phyloP scores from a whole-genome alignment of 2,888 invertebrate species.

The Leptinotarsa juncta region DNA sequence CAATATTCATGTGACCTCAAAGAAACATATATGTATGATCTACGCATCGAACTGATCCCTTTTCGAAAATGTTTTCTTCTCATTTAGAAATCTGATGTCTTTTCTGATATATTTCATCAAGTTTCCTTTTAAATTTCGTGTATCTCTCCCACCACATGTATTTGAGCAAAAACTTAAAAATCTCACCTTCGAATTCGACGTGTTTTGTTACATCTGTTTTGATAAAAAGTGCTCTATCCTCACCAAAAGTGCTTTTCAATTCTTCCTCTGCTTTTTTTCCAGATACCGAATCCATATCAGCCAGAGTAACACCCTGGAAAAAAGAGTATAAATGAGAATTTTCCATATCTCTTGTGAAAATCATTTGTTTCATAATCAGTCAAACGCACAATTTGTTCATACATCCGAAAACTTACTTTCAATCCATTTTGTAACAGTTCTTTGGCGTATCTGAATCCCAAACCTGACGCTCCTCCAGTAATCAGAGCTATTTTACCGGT shows the following conservation, averaged over 20 bases:
- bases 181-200: constrained; percentile 46
- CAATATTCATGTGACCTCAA: too few species aligned
- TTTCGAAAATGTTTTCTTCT: too few species aligned
- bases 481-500: constrained; percentile 25
- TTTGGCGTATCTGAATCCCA: constrained; percentile 30
- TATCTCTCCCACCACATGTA: not conserved
- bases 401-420: constrained; percentile 21
- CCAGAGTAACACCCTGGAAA: constrained; percentile 50
- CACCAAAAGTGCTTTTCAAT: constrained; percentile 45
- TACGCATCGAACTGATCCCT: too few species aligned
- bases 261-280: constrained; percentile 40
- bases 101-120: too few species aligned
- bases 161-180: constrained; percentile 1
- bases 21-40: too few species aligned
- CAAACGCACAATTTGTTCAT: not conserved
- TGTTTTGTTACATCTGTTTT: constrained; percentile 45
- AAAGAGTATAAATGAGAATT: not conserved
- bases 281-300: constrained; percentile 39
- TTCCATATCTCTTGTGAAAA: not conserved
- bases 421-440: constrained; percentile 33
- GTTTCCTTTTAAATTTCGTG: not conserved
- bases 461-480: constrained; percentile 36
- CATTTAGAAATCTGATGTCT: too few species aligned
- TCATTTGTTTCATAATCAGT: not conserved
- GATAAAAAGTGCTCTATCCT: constrained; percentile 45